Conservation (phyloP, 2,888 invertebrate genomes). For the Emmelina monodactyla region DNA sequence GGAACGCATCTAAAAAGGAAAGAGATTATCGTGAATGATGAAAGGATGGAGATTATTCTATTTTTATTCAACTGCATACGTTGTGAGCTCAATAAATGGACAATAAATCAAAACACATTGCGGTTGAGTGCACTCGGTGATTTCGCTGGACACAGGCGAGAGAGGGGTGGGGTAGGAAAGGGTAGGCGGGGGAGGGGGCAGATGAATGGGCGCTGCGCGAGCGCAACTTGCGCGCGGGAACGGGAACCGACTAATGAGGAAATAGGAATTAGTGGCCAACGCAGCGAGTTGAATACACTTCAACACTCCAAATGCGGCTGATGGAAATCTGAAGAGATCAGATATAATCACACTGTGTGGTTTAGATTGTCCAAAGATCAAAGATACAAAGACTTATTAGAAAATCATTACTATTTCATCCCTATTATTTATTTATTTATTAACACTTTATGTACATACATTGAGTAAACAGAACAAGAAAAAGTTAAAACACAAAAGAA, state of each 20-base stretch:
- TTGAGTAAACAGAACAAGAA: too few species aligned
- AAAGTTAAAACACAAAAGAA: too few species aligned
- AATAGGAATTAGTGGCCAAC: slow-evolving; percentile 60
- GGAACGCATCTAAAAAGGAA: slow-evolving; percentile 1
- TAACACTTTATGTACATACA: too few species aligned
- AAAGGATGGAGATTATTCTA: slow-evolving; percentile 19
- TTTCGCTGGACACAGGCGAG: slow-evolving; percentile 33
- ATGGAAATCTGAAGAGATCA: too few species aligned
- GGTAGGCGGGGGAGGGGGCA: slow-evolving; percentile 17
- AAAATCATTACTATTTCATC: too few species aligned
- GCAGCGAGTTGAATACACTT: too few species aligned
- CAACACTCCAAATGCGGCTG: too few species aligned
- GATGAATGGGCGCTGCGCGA: slow-evolving; percentile 30
- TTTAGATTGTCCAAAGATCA: too few species aligned
- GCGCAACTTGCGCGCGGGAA: slow-evolving; percentile 29
- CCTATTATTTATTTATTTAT: too few species aligned
- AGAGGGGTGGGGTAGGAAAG: slow-evolving; percentile 22
- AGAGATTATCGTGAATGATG: neutral
- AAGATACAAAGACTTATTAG: too few species aligned
- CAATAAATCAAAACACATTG: slow-evolving; percentile 58
- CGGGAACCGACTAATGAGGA: slow-evolving; percentile 56
- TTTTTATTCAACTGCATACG: slow-evolving; percentile 29
- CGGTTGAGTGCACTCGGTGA: slow-evolving; percentile 45
- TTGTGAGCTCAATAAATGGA: slow-evolving; percentile 49
- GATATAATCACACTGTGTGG: too few species aligned